Base-by-base conservation (phyloP, 1,140 invertebrate species). In the Pentalonia nigronervosa region DNA sequence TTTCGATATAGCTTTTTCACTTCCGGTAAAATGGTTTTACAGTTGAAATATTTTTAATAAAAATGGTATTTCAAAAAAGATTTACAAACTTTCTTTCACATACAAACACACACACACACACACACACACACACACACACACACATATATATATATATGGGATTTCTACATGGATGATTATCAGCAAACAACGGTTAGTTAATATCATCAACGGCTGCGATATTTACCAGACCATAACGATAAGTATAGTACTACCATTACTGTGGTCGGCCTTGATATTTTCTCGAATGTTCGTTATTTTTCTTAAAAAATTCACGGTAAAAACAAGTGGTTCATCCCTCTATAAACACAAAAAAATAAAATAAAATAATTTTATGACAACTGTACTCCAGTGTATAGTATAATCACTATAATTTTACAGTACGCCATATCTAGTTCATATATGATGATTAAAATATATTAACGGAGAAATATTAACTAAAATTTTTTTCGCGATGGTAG, bases 171-270 rank as follows among this genome's bases (percentile, higher is more conserved):
- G 88, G 36, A 41, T 50, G 88, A 60, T 50, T 56, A 60, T 60
- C 53, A 60, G 11, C 23, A 60, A 90, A 90, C 88, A 90, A 90
- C 88, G 50, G 34, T 60, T 90, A 90, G 21, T 41, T 56, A 90
- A 90, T 89, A 87, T 45, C 50, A 90, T 60, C 30, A 90, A 60
- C 88, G 88, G 47, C 30, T 30, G 30, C 34, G 30, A 89, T 56
- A 89, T 36, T 23, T 56, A 41, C n/a, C 34, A 89, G 50, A 89
- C 50, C 50, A 53, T 89, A 89, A 89, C 50, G 87, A 53, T 21
- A 53, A 89, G 34, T 89, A 30, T 76, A 76, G n/a, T 76, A 56
- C 48, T 41, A 53, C 36, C 23, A 56, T 56, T 90, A 41, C 34
- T 3, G 21, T 7, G 9, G 45, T 30, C 23, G 50, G 60, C 50